These are phyloP conservation scores for Lepisosteus oculatus DNA, from an alignment of 2,113 vertebrate genomes.

Conservation along the genomic window DNA sequence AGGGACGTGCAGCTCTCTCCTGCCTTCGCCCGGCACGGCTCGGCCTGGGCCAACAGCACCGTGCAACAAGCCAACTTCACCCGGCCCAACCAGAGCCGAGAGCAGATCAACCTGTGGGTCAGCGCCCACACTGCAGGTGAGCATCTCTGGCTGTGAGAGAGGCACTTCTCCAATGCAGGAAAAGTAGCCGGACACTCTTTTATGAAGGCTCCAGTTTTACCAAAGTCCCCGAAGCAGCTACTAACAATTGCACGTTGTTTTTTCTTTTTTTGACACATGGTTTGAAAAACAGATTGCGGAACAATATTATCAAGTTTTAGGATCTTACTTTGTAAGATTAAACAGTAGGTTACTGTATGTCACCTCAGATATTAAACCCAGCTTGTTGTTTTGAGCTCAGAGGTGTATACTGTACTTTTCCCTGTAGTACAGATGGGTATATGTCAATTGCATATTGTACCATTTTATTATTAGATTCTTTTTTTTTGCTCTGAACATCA, in stretches of 20 bases:
- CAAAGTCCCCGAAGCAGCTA: too few species aligned
- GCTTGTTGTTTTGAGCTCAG: too few species aligned
- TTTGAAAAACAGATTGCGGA: neutral
- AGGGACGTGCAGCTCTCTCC: conserved; percentile 50
- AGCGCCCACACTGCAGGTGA: conserved; percentile 49
- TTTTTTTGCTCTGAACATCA: too few species aligned
- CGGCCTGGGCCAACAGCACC: conserved; percentile 70
- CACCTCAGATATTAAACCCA: too few species aligned
- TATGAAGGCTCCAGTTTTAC: too few species aligned
- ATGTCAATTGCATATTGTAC: too few species aligned
- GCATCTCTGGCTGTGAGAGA: too few species aligned
- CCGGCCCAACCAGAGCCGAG: conserved; percentile 40
- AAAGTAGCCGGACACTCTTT: too few species aligned
- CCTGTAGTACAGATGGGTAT: neutral
- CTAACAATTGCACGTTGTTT: too few species aligned
- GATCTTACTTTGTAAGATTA: neutral
- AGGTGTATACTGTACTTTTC: neutral
- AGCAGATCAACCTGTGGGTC: conserved; percentile 36
- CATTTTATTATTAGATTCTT: too few species aligned
- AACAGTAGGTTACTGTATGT: too few species aligned
- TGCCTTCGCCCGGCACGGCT: conserved; percentile 55
- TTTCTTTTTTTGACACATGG: neutral
- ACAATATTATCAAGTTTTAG: neutral
- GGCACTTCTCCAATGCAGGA: too few species aligned
- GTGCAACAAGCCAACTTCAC: conserved; percentile 68